These are phyloP conservation scores for Lamprotornis superbus DNA, from an alignment of 2,113 vertebrate genomes.

Conservation along the genomic window DNA sequence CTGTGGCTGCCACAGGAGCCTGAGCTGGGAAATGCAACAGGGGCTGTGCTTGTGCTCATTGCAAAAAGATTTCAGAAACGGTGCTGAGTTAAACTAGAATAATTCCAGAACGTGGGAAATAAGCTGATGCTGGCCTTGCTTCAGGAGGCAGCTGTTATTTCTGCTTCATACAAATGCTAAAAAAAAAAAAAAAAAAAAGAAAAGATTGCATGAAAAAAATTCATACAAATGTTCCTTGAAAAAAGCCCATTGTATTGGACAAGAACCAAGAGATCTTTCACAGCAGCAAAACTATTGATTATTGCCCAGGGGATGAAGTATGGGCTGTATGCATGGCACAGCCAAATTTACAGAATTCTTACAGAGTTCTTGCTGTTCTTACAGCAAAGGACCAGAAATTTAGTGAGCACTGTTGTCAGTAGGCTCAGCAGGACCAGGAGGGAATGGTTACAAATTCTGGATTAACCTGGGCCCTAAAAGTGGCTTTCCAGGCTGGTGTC, in stretches of 20 bases:
- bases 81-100: neutral
- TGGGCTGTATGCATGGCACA: neutral
- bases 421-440: neutral
- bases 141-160: neutral
- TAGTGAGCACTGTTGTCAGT: neutral
- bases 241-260: neutral
- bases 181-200: neutral
- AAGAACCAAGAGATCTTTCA: neutral
- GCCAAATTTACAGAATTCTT: neutral
- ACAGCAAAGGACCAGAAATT: neutral
- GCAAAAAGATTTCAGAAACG: neutral
- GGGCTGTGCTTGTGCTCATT: neutral
- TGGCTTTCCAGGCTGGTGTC: neutral
- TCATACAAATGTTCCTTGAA: neutral
- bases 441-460: neutral
- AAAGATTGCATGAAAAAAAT: neutral
- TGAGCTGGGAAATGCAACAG: neutral
- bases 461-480: neutral
- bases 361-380: neutral
- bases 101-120: neutral
- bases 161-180: neutral
- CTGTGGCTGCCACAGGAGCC: neutral
- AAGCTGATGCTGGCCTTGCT: neutral
- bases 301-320: neutral
- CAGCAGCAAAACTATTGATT: neutral